A percentile compares a stretch with the other conserved stretches of the same genome.
phyloP scores from a whole-genome alignment of 2,888 invertebrate species.

The Stenchaetothrips biformis region DNA sequence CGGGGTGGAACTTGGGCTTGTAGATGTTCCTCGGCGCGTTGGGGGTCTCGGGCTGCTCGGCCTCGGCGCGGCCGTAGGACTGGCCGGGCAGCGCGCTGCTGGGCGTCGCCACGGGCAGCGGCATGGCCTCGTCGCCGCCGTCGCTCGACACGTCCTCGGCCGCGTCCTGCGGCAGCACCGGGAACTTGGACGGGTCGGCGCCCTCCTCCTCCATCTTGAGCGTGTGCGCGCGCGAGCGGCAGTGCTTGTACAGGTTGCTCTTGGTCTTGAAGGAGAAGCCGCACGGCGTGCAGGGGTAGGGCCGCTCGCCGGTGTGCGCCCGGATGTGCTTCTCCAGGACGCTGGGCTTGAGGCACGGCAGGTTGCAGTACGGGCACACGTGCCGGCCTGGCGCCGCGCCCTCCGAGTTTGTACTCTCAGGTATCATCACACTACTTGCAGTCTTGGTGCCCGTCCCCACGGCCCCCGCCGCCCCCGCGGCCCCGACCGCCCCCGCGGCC shows the following conservation, averaged over 20 bases:
- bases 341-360: conserved; percentile 87
- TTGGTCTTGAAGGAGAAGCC: conserved; percentile 92
- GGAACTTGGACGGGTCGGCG: conserved; percentile 44
- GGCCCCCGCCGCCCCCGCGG: conserved; percentile 24
- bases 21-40: conserved; percentile 54
- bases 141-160: conserved; percentile 49
- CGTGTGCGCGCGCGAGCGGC: conserved; percentile 63
- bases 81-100: conserved; percentile 43
- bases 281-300: conserved; percentile 83
- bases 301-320: conserved; percentile 88
- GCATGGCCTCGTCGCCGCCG: conserved; percentile 55
- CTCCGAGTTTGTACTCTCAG: conserved; percentile 1
- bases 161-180: conserved; percentile 47
- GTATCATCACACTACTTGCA: conserved; percentile 1
- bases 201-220: conserved; percentile 56
- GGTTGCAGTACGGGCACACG: conserved; percentile 81
- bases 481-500: conserved; percentile 8
- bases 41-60: conserved; percentile 41
- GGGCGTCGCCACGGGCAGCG: conserved; percentile 45
- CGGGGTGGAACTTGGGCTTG: conserved; percentile 71
- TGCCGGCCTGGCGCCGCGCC: conserved; percentile 57
- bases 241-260: conserved; percentile 88
- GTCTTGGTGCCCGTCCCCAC: not conserved
- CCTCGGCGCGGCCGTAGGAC: conserved; percentile 45
- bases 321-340: conserved; percentile 90